Conservation (phyloP, 2,888 invertebrate species). For the Tiphia femorata region DNA sequence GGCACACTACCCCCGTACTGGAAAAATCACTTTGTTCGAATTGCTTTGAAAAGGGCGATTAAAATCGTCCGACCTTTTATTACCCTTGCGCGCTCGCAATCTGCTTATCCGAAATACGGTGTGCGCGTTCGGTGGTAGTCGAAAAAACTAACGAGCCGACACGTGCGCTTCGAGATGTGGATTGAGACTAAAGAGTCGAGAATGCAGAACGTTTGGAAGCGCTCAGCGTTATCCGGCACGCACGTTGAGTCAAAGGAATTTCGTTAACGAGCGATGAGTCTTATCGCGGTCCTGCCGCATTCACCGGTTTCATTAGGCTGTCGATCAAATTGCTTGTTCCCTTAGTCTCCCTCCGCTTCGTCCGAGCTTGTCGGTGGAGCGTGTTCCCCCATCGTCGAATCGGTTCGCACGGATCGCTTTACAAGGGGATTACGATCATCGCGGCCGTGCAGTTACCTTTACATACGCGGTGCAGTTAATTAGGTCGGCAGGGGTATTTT, state of each 20-base stretch:
- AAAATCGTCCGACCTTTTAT: constrained; percentile 44
- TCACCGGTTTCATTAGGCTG: constrained; percentile 40
- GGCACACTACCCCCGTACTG: too few species aligned
- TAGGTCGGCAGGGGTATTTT: constrained; percentile 1
- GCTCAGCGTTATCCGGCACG: not conserved
- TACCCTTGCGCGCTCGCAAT: constrained; percentile 53
- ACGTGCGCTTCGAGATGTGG: too few species aligned
- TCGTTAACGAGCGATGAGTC: too few species aligned
- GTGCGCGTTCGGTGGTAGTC: not conserved
- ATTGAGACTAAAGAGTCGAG: too few species aligned
- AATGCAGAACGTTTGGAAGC: constrained; percentile 6
- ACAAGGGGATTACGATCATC: constrained; percentile 48
- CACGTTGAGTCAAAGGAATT: constrained; percentile 2
- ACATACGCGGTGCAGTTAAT: constrained; percentile 30
- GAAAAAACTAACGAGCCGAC: too few species aligned
- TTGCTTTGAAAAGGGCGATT: constrained; percentile 20
- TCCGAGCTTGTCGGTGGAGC: constrained; percentile 26
- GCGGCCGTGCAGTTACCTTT: constrained; percentile 51
- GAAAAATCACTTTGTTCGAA: constrained; percentile 23
- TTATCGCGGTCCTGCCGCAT: too few species aligned
- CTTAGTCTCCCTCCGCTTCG: constrained; percentile 1
- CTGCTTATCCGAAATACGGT: constrained; percentile 28
- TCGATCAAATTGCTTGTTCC: constrained; percentile 33
- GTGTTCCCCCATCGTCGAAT: constrained; percentile 15
- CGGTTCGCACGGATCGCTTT: constrained; percentile 33